phyloP scores from a whole-genome alignment of 2,113 vertebrate species.

The Heterotilapia buettikoferi region DNA sequence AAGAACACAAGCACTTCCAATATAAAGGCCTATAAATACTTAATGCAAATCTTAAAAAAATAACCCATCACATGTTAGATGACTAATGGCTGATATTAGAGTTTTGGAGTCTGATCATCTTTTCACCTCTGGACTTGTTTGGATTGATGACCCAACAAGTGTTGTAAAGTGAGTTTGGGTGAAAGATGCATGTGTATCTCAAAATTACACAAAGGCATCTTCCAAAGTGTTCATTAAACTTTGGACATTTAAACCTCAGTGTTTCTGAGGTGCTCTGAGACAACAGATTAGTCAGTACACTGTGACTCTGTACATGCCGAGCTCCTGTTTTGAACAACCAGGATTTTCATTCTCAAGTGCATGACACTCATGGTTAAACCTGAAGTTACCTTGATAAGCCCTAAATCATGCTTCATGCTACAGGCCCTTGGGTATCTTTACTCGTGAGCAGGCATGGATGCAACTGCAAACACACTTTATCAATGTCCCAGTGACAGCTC shows the following conservation, averaged over 20 bases:
- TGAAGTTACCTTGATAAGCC: neutral
- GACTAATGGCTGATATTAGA: neutral
- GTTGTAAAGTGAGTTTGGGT: neutral
- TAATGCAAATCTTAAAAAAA: neutral
- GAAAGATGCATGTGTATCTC: neutral
- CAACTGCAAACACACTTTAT: neutral
- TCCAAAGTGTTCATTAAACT: neutral
- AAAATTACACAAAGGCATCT: neutral
- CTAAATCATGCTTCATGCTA: neutral
- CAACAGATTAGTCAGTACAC: neutral
- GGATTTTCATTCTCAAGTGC: neutral
- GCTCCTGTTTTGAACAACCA: neutral
- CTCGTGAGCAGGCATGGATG: neutral
- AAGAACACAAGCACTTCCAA: neutral
- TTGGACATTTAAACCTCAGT: neutral
- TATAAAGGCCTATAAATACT: neutral
- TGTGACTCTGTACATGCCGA: neutral
- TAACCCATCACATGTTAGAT: neutral
- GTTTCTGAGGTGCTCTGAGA: neutral
- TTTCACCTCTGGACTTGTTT: neutral
- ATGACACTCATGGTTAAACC: neutral
- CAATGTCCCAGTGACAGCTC: neutral
- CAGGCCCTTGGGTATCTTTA: neutral
- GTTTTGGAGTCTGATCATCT: neutral
- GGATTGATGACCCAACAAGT: neutral